Percentiles rank a stretch among this genome's conserved stretches.
Conservation (phyloP, 2,113 vertebrate genomes). For the Eurystomus gularis region DNA sequence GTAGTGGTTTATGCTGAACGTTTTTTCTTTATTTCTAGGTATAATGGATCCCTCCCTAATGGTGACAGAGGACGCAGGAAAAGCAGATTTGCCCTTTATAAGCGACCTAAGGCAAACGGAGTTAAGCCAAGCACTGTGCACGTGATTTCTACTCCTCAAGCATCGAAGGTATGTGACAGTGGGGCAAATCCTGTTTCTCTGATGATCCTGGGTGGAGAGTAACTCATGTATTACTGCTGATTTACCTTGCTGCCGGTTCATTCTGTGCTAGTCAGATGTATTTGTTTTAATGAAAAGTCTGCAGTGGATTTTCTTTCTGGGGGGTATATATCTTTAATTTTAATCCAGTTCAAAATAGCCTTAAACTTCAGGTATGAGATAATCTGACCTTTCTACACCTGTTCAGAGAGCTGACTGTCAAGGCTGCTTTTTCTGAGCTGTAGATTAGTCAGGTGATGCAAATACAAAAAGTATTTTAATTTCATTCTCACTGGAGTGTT, state of each 20-base stretch:
- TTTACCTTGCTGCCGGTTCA: neutral
- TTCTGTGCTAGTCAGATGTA: neutral
- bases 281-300: neutral
- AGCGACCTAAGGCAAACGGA: constrained; percentile 89
- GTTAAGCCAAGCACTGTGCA: constrained; percentile 95
- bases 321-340: neutral
- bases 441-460: neutral
- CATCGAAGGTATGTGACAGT: constrained; percentile 84
- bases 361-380: neutral
- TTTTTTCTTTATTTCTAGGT: constrained; percentile 73
- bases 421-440: neutral
- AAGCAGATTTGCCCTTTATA: constrained; percentile 96
- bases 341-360: neutral
- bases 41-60: constrained; percentile 95
- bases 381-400: neutral
- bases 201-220: neutral
- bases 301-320: neutral
- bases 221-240: neutral
- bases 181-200: neutral
- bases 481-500: neutral
- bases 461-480: neutral
- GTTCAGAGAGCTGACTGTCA: neutral
- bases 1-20: neutral
- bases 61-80: constrained; percentile 94
- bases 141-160: constrained; percentile 91